Percentiles rank a stretch among this genome's conserved stretches.
These are phyloP conservation scores for Sterrhoptilus dennistouni DNA, from an alignment of 2,113 vertebrate species.

Conservation along the genomic window DNA sequence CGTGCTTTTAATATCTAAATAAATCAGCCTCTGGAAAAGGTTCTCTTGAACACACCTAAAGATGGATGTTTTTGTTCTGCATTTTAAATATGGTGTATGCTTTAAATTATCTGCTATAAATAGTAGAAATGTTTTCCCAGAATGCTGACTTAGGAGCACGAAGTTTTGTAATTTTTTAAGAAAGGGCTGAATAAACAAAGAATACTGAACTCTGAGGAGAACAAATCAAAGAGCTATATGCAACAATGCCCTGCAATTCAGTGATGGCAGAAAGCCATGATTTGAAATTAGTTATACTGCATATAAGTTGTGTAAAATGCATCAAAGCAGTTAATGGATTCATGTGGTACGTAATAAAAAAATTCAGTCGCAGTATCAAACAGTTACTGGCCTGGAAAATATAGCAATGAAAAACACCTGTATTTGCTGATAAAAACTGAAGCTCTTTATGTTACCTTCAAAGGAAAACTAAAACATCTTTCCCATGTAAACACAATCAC, in stretches of 20 bases:
- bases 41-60: neutral
- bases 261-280: neutral
- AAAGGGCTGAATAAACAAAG: neutral
- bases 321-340: neutral
- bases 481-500: neutral
- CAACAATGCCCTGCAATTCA: neutral
- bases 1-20: neutral
- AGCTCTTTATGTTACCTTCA: neutral
- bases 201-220: neutral
- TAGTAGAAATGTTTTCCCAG: neutral
- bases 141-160: neutral
- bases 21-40: neutral
- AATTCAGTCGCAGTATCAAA: neutral
- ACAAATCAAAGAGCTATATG: neutral
- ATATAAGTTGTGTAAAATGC: neutral
- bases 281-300: neutral
- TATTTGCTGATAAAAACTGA: neutral
- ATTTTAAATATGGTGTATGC: accelerated
- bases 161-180: neutral
- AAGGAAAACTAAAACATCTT: neutral
- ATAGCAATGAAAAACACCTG: neutral
- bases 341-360: neutral
- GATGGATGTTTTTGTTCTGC: neutral
- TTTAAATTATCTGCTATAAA: neutral
- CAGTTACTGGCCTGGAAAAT: constrained; percentile 5